A percentile compares a stretch with the other conserved stretches of the same genome.
Conservation (phyloP, 2,113 vertebrate species). For the Syrrhaptes paradoxus region DNA sequence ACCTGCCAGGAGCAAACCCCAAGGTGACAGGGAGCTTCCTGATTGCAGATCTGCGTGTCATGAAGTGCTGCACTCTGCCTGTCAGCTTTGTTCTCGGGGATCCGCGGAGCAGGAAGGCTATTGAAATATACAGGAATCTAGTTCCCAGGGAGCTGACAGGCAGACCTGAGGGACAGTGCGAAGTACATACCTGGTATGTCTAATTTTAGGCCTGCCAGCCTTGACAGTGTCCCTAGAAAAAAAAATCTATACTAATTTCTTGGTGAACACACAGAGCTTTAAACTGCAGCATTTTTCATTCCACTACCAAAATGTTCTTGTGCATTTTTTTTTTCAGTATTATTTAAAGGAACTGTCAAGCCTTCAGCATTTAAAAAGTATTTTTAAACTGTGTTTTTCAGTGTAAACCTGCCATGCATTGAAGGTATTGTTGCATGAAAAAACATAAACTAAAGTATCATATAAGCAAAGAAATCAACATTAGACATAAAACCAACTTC, state of each 20-base stretch:
- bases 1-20: neutral
- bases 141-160: slow-evolving; percentile 68
- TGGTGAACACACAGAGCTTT: slow-evolving; percentile 22
- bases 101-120: neutral
- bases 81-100: slow-evolving; percentile 36
- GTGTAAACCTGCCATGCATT: slow-evolving; percentile 15
- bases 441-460: slow-evolving; percentile 14
- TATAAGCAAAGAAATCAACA: slow-evolving; percentile 38
- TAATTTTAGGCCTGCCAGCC: slow-evolving; percentile 73
- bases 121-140: slow-evolving; percentile 59
- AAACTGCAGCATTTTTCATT: slow-evolving; percentile 59
- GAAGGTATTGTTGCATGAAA: slow-evolving; percentile 29
- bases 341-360: slow-evolving; percentile 66
- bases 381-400: slow-evolving; percentile 51
- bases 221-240: slow-evolving; percentile 60
- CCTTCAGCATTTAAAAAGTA: slow-evolving; percentile 41
- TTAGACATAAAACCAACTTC: slow-evolving; percentile 21
- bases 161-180: slow-evolving; percentile 57
- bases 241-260: slow-evolving; percentile 73
- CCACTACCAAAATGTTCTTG: slow-evolving; percentile 17
- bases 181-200: slow-evolving; percentile 66
- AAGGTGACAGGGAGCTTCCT: slow-evolving; percentile 50
- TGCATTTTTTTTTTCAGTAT: neutral
- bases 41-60: neutral
- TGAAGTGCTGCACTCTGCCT: slow-evolving; percentile 44